These are phyloP conservation scores for Dendroctonus valens DNA, from an alignment of 1,140 invertebrate genomes.

Conservation along the genomic window DNA sequence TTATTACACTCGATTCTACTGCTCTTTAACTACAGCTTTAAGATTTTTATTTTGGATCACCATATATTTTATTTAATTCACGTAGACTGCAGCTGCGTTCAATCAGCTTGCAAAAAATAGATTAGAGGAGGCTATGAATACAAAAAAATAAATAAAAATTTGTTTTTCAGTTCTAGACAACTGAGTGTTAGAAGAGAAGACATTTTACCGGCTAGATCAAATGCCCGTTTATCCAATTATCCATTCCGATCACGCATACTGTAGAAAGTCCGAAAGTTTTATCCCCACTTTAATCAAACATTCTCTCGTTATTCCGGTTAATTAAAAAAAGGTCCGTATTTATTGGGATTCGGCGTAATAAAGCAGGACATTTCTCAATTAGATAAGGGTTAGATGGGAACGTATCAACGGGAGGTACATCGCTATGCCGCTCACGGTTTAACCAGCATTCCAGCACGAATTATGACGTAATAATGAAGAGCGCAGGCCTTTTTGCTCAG, in stretches of 20 bases:
- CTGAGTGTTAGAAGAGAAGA: too few species aligned
- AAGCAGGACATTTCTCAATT: slow-evolving; percentile 36
- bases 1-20: too few species aligned
- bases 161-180: too few species aligned
- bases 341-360: slow-evolving; percentile 30
- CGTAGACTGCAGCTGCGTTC: too few species aligned
- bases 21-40: too few species aligned
- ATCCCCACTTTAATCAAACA: slow-evolving; percentile 14
- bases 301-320: slow-evolving; percentile 26
- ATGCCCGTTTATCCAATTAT: background rate
- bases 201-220: too few species aligned
- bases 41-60: too few species aligned
- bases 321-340: slow-evolving; percentile 34
- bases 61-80: too few species aligned
- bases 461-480: slow-evolving; percentile 40
- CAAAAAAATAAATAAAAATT: too few species aligned
- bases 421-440: slow-evolving; percentile 30
- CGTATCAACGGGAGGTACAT: slow-evolving; percentile 31
- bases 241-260: slow-evolving; percentile 3
- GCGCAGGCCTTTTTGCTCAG: slow-evolving; percentile 16
- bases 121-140: too few species aligned
- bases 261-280: slow-evolving; percentile 10
- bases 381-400: slow-evolving; percentile 33
- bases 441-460: slow-evolving; percentile 26
- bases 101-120: too few species aligned